Evolutionary conservation across 2,797 vertebrate species (phyloP), one percentile per base, ranked within the genome.

Genomic region (Pseudochirops corinnae): DNA sequence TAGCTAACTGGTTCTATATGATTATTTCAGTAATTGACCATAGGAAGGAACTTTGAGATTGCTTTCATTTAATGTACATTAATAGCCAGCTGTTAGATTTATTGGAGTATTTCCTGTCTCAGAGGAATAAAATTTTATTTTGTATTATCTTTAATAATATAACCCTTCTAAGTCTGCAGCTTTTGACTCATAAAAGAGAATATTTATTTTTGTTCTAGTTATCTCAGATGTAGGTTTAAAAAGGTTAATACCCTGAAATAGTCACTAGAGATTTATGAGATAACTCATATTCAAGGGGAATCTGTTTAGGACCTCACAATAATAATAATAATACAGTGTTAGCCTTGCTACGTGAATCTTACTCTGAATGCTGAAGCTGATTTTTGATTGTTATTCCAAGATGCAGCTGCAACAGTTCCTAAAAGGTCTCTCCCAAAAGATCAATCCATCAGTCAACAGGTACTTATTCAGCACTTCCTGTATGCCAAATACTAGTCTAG

Each of bases 131-230:
- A 95, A 52, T 91, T 56, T 21, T 56, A 55, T 18, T 96, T 90
- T 94, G 10, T 60, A 74, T 93, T n/a, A 91, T 39, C 56, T 46
- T 3, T 55, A 93, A 58, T 53, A 56, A 56, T 94, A 28, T 74
- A 91, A 92, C 91, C 92, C 39, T 94, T 91, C 10, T 92, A 46
- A 13, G 93, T 92, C 53, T 52, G 12, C 56, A 91, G 62, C 24
- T 92, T 96, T 94, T 95, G 39, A 92, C 56, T 9, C 39, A 94
- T 92, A 92, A 87, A 94, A 96, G 94, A 92, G 26, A 39, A 62
- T 90, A 93, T 95, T 95, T 97, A 96, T 93, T 93, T 96, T 95
- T 55, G 21, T 56, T 95, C 92, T 92, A 62, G 24, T 55, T 95
- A 95, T 93, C 94, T 96, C 82, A 94, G 5, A 31, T 90, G 16